Conservation (phyloP, 2,888 invertebrate genomes). For the Prosopocoilus inquinatus region DNA sequence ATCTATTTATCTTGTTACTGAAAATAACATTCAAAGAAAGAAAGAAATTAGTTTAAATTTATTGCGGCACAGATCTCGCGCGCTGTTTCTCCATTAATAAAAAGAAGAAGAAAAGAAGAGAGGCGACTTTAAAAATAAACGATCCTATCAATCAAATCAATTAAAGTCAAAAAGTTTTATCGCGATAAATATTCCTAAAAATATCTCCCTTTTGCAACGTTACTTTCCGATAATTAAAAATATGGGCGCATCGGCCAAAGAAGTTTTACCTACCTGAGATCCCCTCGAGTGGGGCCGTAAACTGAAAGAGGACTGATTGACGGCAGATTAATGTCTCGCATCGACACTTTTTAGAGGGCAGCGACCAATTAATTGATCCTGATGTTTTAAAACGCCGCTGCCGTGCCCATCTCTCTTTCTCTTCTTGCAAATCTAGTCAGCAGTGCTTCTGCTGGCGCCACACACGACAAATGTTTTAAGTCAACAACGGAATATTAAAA, state of each 20-base stretch:
- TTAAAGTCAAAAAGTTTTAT: slow-evolving; percentile 8
- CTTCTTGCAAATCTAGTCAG: slow-evolving; percentile 8
- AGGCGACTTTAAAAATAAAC: neutral
- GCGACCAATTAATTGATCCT: slow-evolving; percentile 19
- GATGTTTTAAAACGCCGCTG: slow-evolving; percentile 7
- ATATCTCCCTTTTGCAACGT: too few relatives aligned
- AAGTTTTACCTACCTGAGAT: slow-evolving; percentile 12
- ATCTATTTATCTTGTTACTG: slow-evolving; percentile 29
- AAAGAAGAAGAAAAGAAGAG: neutral
- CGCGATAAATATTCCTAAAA: slow-evolving; percentile 9
- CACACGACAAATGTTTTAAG: slow-evolving; percentile 18
- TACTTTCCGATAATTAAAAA: neutral
- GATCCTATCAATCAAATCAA: slow-evolving; percentile 15
- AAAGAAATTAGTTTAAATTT: slow-evolving; percentile 1
- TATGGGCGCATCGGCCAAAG: neutral
- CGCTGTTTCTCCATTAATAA: neutral
- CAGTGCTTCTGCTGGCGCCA: slow-evolving; percentile 14
- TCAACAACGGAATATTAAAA: slow-evolving; percentile 18
- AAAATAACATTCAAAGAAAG: slow-evolving; percentile 10
- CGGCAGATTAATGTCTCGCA: slow-evolving; percentile 18
- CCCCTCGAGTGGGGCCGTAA: slow-evolving; percentile 8
- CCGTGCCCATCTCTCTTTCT: slow-evolving; percentile 3
- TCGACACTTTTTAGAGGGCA: slow-evolving; percentile 16
- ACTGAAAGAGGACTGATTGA: slow-evolving; percentile 17
- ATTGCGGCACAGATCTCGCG: neutral